Evolutionary conservation across 1,140 invertebrate genomes (phyloP), one percentile per base, ranked within the genome.

Genomic region (Eciton burchellii): DNA sequence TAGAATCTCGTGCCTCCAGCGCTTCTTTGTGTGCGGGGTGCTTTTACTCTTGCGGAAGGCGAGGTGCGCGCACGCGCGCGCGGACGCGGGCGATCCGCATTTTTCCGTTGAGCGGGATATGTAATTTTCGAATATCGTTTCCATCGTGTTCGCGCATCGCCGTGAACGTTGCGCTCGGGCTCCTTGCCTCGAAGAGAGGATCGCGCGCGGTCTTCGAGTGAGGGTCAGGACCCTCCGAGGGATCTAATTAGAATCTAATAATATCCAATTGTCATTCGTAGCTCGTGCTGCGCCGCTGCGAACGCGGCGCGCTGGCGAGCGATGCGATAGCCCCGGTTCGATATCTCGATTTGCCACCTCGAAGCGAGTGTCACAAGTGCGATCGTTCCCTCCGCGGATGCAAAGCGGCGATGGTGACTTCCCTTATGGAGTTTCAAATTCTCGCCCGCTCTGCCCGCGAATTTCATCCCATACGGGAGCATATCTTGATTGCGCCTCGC

Each of bases 91-190:
- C 41, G 11, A 70, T 21, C 47, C 43, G 47, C 29, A 26, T 66
- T 77, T 83, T 77, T 83, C 21, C 59, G 66, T 68, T 66, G 52
- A 83, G 63, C 21, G n/a, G 63, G 14, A 41, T 41, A 56, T 66
- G 29, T 66, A 77, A 77, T 77, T 77, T 12, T 54, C 62, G 16
- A 77, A 66, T 66, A 66, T 66, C 29, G 47, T 66, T 66, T 77
- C 24, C 29, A 77, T 65, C 14, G 21, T 9, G 24, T 6, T 63
- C 57, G 16, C 41, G 29, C 8, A 26, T 26, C 24, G 19, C n/a
- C n/a, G n/a, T n/a, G n/a, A n/a, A n/a, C n/a, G n/a, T n/a, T n/a
- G n/a, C n/a, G n/a, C n/a, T n/a, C n/a, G n/a, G 66, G 43, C 19
- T 14, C 2, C n/a, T 60, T 66, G 21, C 52, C 29, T 41, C 19